Conservation (phyloP, 2,113 vertebrate genomes). For the Verasper variegatus region DNA sequence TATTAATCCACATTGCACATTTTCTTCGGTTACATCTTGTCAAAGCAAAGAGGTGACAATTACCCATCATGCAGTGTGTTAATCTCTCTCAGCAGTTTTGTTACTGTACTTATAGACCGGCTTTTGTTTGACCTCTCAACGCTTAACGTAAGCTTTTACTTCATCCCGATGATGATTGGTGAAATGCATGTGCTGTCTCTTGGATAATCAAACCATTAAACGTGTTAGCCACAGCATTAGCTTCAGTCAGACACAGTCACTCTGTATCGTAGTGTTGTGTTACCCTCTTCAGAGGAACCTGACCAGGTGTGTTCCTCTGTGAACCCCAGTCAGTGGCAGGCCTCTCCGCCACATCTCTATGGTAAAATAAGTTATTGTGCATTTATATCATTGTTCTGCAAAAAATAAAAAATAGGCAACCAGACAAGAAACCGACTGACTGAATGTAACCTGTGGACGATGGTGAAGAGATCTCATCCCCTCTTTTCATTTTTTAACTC, state of each 20-base stretch:
- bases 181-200: constrained; percentile 73
- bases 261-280: constrained; percentile 57
- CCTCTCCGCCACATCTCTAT: constrained; percentile 43
- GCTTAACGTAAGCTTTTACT: constrained; percentile 62
- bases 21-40: constrained; percentile 38
- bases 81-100: constrained; percentile 48
- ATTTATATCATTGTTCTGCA: constrained; percentile 71
- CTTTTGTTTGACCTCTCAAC: constrained; percentile 66
- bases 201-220: constrained; percentile 61
- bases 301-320: constrained; percentile 27
- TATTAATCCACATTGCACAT: constrained; percentile 56
- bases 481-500: constrained; percentile 48
- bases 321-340: constrained; percentile 20
- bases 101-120: constrained; percentile 64
- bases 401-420: constrained; percentile 56
- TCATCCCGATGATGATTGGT: constrained; percentile 58
- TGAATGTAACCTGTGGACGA: constrained; percentile 82
- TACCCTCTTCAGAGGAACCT: constrained; percentile 7
- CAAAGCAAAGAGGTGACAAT: constrained; percentile 31
- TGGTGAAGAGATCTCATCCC: constrained; percentile 66
- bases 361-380: constrained; percentile 63
- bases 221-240: constrained; percentile 59
- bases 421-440: constrained; percentile 82
- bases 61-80: constrained; percentile 31
- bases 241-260: constrained; percentile 48